Evolutionary conservation across 2,888 invertebrate species (phyloP), one percentile per base, ranked within the genome.

Genomic region (Apantesis nais): DNA sequence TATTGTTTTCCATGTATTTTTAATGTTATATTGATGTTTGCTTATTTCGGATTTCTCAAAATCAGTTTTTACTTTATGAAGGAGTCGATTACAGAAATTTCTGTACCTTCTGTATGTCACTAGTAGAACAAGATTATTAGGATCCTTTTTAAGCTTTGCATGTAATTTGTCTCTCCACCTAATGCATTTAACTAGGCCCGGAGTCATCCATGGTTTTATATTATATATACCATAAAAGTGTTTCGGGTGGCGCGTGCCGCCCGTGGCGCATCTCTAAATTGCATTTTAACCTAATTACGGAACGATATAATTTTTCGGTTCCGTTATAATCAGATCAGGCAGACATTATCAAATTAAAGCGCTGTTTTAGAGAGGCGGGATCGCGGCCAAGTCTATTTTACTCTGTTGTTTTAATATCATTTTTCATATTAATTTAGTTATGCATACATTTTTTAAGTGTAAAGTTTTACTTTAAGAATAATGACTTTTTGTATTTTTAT

Each of bases 301-400:
- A 88, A 91, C 90, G 91, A 94, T 94, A 94, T 94, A 94, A 95
- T 94, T 95, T 95, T 94, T 94, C 93, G 94, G 92, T 93, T 89
- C 93, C 84, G 83, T 88, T 87, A 87, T 95, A 95, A 95, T 94
- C 92, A 91, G 92, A 95, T 94, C 92, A 93, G 85, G 85, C 81
- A 85, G 85, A 89, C 89, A 89, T 94, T 94, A 95, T 94, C 90
- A 86, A 92, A 93, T 94, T 94, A 94, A 89, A 90, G 80, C 85
- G 69, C 81, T 85, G 86, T 89, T 91, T 88, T 86, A 87, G 82
- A 87, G 83, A 85, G 92, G 92, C 93, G 92, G 89, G 92, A 88
- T 86, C 83, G 81, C 78, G 77, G 78, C 71, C 74, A 71, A 77
- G 76, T 67, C 72, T 61, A 67, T 78, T 73, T 76, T 66, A 68